Conservation (phyloP, 2,113 vertebrate genomes). For the Neolamprologus toae region DNA sequence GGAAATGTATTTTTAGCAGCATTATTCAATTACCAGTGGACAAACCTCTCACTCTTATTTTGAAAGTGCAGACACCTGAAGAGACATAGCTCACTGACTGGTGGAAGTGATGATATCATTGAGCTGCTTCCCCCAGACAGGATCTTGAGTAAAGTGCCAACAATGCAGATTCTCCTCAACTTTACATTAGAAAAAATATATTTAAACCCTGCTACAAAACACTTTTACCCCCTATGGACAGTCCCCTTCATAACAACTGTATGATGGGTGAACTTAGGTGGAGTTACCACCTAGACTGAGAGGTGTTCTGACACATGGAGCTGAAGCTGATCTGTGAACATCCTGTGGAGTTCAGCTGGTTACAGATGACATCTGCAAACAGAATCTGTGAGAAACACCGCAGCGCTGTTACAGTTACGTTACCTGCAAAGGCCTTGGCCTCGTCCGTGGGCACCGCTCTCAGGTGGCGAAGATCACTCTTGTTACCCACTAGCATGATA, state of each 20-base stretch:
- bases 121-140: background rate
- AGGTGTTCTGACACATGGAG: background rate
- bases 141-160: background rate
- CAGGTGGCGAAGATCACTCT: constrained; percentile 77
- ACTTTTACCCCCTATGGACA: background rate
- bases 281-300: background rate
- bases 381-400: background rate
- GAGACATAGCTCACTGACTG: background rate
- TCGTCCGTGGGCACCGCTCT: constrained; percentile 80
- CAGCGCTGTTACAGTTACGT: background rate
- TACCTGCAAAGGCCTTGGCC: constrained; percentile 78
- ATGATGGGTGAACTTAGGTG: background rate
- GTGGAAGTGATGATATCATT: background rate
- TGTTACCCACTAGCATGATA: constrained; percentile 88
- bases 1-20: background rate
- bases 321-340: background rate
- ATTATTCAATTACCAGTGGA: background rate
- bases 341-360: accelerated
- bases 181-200: background rate
- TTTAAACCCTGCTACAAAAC: background rate
- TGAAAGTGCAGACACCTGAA: background rate
- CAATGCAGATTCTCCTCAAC: background rate
- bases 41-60: background rate
- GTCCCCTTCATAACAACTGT: accelerated
- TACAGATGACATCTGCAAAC: background rate